A percentile compares a stretch with the other conserved stretches of the same genome.
These are phyloP conservation scores for Muscidifurax raptorellus DNA, from an alignment of 1,140 invertebrate species.

Conservation along the genomic window DNA sequence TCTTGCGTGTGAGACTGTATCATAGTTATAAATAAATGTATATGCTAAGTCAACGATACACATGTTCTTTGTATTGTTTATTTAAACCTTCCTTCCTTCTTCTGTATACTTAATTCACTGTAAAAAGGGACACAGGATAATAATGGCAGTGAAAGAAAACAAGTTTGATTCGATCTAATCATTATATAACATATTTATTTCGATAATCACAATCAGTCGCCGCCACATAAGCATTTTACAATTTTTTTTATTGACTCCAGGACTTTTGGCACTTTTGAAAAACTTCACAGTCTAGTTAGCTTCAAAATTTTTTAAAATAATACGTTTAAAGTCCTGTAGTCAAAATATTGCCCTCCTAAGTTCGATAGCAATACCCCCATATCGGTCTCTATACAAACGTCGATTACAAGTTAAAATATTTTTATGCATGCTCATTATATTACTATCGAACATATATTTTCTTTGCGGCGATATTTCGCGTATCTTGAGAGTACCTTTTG, in stretches of 20 bases:
- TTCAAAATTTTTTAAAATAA: not conserved
- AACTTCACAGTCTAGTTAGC: not conserved
- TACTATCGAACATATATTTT: no score
- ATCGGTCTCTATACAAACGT: not conserved
- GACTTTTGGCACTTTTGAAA: not conserved
- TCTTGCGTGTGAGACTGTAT: slow-evolving; percentile 72
- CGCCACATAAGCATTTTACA: not conserved
- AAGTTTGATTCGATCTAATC: not conserved
- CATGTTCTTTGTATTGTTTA: not conserved
- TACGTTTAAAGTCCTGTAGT: not conserved
- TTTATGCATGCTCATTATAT: not conserved
- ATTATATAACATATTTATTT: not conserved
- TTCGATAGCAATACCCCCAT: no score
- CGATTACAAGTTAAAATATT: not conserved
- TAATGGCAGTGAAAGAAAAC: not conserved
- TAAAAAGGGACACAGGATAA: not conserved
- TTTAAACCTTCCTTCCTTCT: not conserved
- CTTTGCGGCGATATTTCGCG: no score
- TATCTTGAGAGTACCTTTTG: not conserved
- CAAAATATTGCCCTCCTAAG: no score
- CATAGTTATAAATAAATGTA: slow-evolving; percentile 74
- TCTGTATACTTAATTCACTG: no score
- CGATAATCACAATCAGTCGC: not conserved
- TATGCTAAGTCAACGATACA: slow-evolving; percentile 64
- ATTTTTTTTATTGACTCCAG: not conserved